Base-by-base conservation (phyloP, 2,113 vertebrate genomes). In the Cavia porcellus region DNA sequence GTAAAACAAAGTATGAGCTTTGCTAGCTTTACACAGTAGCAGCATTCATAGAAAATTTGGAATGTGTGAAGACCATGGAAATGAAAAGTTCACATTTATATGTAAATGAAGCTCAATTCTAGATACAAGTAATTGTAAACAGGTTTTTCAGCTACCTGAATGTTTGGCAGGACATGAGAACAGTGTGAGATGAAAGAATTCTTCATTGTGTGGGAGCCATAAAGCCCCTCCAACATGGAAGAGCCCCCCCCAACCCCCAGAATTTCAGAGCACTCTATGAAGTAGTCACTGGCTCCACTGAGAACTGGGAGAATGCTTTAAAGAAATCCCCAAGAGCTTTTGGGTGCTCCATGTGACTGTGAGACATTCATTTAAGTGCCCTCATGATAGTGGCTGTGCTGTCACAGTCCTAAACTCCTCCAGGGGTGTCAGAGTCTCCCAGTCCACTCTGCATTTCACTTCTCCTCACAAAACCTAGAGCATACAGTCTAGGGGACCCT, bases 71-170 rank as follows among this genome's bases (percentile, higher is more conserved):
- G 68, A 89, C 42, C 59, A 1, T 59, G 90, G 87, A 42, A 90
- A 79, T 52, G 35, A 64, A 57, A 62, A 90, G 45, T 83, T 91
- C 72, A 97, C 64, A 90, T 93, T 94, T 96, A 84, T 45, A 91
- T 93, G 86, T 57, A 92, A 97, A 95, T 97, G 84, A 93, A 92
- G 62, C 68, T 91, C 45, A 42, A 38, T 55, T 93, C 92, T 82
- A 87, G 89, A 79, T 92, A 90, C 50, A 85, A 85, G 59, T 61
- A 84, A 81, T 85, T 93, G 85, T 32, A 79, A 96, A 81, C 64
- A 86, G 95, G 84, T 55, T 74, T 96, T 83, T 90, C 64, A 70
- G 62, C 59, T 92, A 38, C 32, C 2, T 38, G 87, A 83, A 59
- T 64, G n/a, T 75, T 95, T 83, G 74, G 50, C 64, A 81, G 94